phyloP scores from a whole-genome alignment of 2,888 invertebrate genomes.

The Cantharis flavilabris region DNA sequence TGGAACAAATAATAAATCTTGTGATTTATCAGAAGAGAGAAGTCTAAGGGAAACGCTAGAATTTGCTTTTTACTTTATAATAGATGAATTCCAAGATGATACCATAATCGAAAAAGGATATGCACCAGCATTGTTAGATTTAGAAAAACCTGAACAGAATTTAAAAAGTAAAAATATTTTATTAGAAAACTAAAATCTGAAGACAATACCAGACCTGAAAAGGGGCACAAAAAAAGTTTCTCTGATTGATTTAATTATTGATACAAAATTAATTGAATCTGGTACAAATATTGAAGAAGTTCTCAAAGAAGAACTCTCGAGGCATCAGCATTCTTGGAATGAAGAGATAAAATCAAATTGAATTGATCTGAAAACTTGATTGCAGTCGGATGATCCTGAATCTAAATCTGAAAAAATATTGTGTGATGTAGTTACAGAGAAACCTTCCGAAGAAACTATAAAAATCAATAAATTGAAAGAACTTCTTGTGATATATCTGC shows the following conservation, averaged over 20 bases:
- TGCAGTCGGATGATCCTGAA: neutral
- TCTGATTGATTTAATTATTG: neutral
- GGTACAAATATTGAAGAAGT: neutral
- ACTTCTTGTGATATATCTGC: too few species aligned
- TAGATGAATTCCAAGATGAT: too few species aligned
- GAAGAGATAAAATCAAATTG: neutral
- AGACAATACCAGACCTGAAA: neutral
- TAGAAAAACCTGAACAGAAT: neutral
- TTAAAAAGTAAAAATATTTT: neutral
- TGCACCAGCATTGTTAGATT: neutral
- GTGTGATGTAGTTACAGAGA: neutral
- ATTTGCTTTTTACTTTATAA: too few species aligned
- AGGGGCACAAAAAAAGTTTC: neutral
- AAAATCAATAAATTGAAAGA: neutral
- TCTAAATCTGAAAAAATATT: neutral
- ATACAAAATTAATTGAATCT: neutral
- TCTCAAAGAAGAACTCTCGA: too few species aligned
- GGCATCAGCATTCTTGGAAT: neutral
- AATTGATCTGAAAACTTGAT: neutral
- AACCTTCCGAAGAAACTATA: neutral
- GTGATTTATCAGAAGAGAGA: neutral
- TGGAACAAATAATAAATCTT: too few species aligned
- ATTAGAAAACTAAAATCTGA: neutral
- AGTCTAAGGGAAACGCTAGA: too few species aligned
- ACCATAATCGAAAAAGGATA: neutral